A percentile compares a stretch with the other conserved stretches of the same genome.
phyloP scores from a whole-genome alignment of 2,888 invertebrate species.

The Dascillus cervinus region DNA sequence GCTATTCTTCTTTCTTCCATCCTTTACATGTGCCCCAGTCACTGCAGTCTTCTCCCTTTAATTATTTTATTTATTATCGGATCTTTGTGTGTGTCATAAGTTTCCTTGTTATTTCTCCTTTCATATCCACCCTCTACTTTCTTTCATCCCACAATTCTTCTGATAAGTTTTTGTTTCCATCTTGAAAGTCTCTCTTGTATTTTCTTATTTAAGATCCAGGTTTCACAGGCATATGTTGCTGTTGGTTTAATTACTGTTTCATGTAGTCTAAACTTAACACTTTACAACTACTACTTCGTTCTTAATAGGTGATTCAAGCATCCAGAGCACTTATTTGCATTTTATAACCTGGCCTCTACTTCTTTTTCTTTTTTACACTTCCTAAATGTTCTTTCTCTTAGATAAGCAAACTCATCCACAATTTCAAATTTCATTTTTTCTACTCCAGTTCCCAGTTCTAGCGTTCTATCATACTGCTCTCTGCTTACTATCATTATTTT shows the following conservation, averaged over 20 bases:
- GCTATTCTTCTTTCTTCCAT: no score
- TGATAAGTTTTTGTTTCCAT: not conserved
- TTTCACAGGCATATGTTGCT: not conserved
- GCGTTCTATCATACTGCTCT: not conserved
- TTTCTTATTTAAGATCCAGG: not conserved
- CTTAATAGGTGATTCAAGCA: slow-evolving; percentile 1
- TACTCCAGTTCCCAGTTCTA: not conserved
- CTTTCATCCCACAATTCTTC: not conserved
- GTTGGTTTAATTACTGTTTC: not conserved
- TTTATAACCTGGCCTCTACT: slow-evolving; percentile 1
- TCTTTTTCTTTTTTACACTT: slow-evolving; percentile 4
- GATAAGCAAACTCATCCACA: no score
- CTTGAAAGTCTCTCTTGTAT: not conserved
- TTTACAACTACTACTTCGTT: no score
- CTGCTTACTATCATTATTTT: slow-evolving; percentile 2
- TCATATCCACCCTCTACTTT: not conserved
- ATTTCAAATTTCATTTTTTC: no score
- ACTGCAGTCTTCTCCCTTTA: no score
- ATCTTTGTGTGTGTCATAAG: no score
- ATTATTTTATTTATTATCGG: no score
- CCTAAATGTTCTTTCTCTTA: not conserved
- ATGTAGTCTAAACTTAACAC: slow-evolving; percentile 1
- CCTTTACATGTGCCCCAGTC: no score
- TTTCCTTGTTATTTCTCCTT: not conserved
- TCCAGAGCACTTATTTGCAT: slow-evolving; percentile 1